phyloP scores from a whole-genome alignment of 2,888 invertebrate genomes.

The Melinaea menophilus region DNA sequence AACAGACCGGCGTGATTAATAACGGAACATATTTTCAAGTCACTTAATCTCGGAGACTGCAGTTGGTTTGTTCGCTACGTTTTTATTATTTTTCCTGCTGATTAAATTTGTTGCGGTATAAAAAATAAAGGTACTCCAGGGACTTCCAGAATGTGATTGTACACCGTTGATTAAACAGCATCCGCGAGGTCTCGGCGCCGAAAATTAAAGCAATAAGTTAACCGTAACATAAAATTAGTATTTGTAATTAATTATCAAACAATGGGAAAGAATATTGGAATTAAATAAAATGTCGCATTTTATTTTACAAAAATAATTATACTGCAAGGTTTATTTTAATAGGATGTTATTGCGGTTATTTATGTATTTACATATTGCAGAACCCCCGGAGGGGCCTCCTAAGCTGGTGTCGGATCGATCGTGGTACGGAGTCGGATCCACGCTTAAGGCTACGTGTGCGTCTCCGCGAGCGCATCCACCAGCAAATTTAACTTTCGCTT shows the following conservation, averaged over 20 bases:
- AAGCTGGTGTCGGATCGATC: constrained; percentile 81
- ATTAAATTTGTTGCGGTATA: constrained; percentile 23
- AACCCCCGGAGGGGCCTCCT: constrained; percentile 82
- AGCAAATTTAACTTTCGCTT: constrained; percentile 83
- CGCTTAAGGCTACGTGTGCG: constrained; percentile 82
- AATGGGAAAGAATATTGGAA: constrained; percentile 10
- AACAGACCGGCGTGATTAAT: constrained; percentile 15
- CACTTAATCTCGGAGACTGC: constrained; percentile 3
- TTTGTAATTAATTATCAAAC: constrained; percentile 10
- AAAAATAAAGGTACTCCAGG: constrained; percentile 21
- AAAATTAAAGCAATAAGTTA: constrained; percentile 14
- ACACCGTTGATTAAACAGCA: constrained; percentile 24
- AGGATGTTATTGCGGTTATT: too few species aligned
- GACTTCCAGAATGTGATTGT: constrained; percentile 23
- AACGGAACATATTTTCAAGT: constrained; percentile 12
- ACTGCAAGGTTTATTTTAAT: too few species aligned
- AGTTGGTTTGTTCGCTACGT: constrained; percentile 3
- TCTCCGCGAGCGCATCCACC: constrained; percentile 82
- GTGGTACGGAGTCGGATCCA: constrained; percentile 83
- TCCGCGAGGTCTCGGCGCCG: constrained; percentile 11
- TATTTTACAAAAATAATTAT: too few species aligned
- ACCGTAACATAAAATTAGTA: neutral
- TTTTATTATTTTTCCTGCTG: constrained; percentile 18
- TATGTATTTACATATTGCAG: constrained; percentile 62
- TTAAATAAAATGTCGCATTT: neutral